These are phyloP conservation scores for Menura novaehollandiae DNA, from an alignment of 2,113 vertebrate species.

Conservation along the genomic window DNA sequence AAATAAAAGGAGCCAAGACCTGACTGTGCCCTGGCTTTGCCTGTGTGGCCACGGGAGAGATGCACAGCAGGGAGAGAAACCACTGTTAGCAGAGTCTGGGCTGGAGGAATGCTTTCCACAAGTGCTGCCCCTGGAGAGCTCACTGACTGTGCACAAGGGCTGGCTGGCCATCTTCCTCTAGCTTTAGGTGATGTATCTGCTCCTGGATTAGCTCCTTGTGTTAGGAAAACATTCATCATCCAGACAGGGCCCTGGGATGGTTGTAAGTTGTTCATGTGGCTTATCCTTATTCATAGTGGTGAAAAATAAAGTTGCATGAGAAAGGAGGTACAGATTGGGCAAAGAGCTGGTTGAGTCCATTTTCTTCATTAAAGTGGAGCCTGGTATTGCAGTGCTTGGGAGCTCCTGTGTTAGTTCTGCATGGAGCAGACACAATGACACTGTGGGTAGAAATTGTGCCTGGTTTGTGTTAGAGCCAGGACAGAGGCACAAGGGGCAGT, in stretches of 20 bases:
- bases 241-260: not conserved
- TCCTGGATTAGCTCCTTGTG: not conserved
- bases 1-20: not conserved
- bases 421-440: not conserved
- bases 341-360: not conserved
- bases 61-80: not conserved
- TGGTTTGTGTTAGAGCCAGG: not conserved
- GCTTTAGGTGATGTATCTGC: not conserved
- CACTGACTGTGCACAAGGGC: not conserved
- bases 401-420: not conserved
- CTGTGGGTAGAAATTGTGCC: not conserved
- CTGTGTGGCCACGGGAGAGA: not conserved
- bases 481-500: rapidly evolving
- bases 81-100: not conserved
- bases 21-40: not conserved
- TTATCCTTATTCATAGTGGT: not conserved
- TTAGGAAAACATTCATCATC: not conserved
- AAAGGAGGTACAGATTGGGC: not conserved
- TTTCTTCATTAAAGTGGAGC: not conserved
- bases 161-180: not conserved
- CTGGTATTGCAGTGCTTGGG: not conserved
- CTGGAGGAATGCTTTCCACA: not conserved
- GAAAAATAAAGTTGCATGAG: rapidly evolving
- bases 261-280: not conserved
- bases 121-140: not conserved